Conservation (phyloP, 1,140 invertebrate species). For the Brachionus manjavacas region DNA sequence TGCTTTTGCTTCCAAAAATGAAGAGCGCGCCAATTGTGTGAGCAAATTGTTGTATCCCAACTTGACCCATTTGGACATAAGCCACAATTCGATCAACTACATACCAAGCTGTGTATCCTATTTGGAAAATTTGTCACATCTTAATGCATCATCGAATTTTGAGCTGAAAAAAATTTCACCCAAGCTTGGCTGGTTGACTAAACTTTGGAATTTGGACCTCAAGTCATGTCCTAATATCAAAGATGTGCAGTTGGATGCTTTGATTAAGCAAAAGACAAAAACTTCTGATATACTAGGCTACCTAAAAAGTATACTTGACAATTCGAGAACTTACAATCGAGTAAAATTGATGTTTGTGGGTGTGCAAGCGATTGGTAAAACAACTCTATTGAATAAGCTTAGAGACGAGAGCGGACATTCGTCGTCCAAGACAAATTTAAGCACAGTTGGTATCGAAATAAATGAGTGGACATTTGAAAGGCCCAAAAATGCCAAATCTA, state of each 20-base stretch:
- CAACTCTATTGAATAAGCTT: conserved; percentile 79
- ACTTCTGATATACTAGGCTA: conserved; percentile 94
- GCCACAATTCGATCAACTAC: conserved; percentile 74
- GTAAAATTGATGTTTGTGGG: conserved; percentile 98
- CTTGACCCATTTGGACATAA: conserved; percentile 88
- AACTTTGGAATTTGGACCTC: conserved; percentile 91
- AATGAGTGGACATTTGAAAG: conserved; percentile 36
- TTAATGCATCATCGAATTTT: conserved; percentile 80
- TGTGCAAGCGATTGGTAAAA: conserved; percentile 86
- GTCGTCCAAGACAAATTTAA: background rate
- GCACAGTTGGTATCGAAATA: conserved; percentile 50
- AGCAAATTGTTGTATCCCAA: conserved; percentile 78
- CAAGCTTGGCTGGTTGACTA: conserved; percentile 83
- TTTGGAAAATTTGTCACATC: conserved; percentile 79
- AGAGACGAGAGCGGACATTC: conserved; percentile 68
- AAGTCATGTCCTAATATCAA: conserved; percentile 75
- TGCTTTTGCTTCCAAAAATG: conserved; percentile 57
- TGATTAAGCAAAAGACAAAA: conserved; percentile 74
- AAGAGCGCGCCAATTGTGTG: background rate
- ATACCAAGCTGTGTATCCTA: conserved; percentile 80
- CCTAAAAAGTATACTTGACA: conserved; percentile 69
- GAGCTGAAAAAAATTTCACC: conserved; percentile 66
- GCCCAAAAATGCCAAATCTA: background rate
- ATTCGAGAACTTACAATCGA: conserved; percentile 81
- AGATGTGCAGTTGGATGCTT: conserved; percentile 65